Base-by-base conservation (phyloP, 2,888 invertebrate genomes). In the Drosophila flavopinicola region DNA sequence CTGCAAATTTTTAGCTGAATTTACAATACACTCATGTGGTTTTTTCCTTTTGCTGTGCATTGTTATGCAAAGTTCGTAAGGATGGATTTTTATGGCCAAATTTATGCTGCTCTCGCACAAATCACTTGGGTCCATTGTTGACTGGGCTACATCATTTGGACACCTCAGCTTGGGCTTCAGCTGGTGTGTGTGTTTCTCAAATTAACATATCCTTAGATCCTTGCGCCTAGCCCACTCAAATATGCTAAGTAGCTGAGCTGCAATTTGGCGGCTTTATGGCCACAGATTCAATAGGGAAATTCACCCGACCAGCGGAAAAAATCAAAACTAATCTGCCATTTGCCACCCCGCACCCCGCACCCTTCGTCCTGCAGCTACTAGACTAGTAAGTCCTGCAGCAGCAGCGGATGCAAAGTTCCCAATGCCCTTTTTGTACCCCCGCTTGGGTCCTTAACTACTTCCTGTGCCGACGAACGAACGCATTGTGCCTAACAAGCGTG, bases 241-340 rank as follows among this genome's bases (percentile, higher is more conserved):
- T 85, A 82, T 82, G 80, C 88, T 75, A 82, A 82, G 52, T 79
- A 80, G 88, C 67, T 83, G 42, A 54, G 84, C 88, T 82, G 86
- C 80, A 87, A 82, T 87, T 82, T 82, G 80, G 84, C 76, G 71
- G 84, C 85, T 74, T 87, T 85, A 87, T 65, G 85, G 67, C 78
- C 73, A 66, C 66, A 85, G 78, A 83, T 85, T 87, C 88, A 80
- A 80, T 87, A 85, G 88, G 60, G 39, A 59, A 60, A 61, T 59
- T 63, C 66, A n/a, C 57, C 64, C 41, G 56, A 65, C 84, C 65
- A 57, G 54, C 63, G 83, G 65, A 87, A 80, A 80, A 87, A 82
- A 87, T 82, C 80, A 82, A 87, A 82, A 82, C 80, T 87, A 82
- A 82, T 82, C 80, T 87, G 86, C 88, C 80, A 83, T 78, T 84